Evolutionary conservation across 2,797 vertebrate species (phyloP), one percentile per base, ranked within the genome.

Genomic region (Oophaga sylvatica): DNA sequence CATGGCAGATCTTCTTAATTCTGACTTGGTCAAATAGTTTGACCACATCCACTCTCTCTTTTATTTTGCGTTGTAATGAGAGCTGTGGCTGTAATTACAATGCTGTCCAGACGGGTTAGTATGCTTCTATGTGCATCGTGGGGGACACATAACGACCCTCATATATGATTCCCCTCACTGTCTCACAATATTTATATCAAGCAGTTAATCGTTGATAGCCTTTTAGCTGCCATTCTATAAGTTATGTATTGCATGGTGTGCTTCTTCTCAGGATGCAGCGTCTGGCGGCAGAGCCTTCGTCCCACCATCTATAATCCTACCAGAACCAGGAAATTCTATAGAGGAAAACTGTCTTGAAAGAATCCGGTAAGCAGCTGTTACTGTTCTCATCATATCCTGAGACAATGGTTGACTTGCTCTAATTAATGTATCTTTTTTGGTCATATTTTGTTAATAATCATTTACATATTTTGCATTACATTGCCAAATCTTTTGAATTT

Each of bases 241-340:
- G 9, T 29, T 0, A 70, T 70, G 17, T 16, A 12, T 35, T 35
- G 8, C 26, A 68, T 5, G 5, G 6, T 31, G 15, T 80, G 22
- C 20, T 81, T 59, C 11, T 53, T 57, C 60, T 20, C 90, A 98
- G 97, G 95, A 91, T 16, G 81, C 93, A 57, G 91, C 94, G 29
- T 84, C 87, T 67, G 93, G 95, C 91, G 94, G 91, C 84, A 93
- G 93, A 92, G 86, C 92, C 5, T 92, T 93, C 65, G 92, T 92
- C 0, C 92, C 95, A 70, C 97, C 98, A 81, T 94, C 96, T 53
- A 97, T 98, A 60, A 90, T 99, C 90, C 96, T 97, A 90, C 97
- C 96, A 35, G 96, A 95, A 92, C 95, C 96, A 92, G 93, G 93
- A 85, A 87, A 90, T 85, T 85, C 90, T 0, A 60, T 94, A 60